phyloP scores from a whole-genome alignment of 2,797 vertebrate species.

The Fistularia commersonii region DNA sequence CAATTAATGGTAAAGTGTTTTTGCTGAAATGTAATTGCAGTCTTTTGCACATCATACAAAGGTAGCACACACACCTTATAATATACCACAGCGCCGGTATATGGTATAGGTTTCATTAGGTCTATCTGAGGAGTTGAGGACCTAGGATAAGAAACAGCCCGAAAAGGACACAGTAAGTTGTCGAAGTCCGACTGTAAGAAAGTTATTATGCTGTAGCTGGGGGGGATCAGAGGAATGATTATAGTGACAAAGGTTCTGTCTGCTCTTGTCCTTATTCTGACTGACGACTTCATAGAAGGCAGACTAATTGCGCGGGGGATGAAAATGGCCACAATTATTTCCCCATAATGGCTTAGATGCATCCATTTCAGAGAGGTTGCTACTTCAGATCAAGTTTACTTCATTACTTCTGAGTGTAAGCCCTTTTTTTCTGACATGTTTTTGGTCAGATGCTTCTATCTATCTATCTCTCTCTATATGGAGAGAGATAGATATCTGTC shows the following conservation, averaged over 20 bases:
- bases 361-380: constrained; percentile 52
- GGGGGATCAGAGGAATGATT: constrained; percentile 36
- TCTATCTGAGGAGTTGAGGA: constrained; percentile 21
- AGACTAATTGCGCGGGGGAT: constrained; percentile 62
- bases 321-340: constrained; percentile 69
- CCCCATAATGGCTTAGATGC: constrained; percentile 58
- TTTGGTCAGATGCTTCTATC: neutral
- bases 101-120: constrained; percentile 1
- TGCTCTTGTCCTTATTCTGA: constrained; percentile 54
- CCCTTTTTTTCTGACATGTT: constrained; percentile 21
- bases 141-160: constrained; percentile 37
- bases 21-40: neutral
- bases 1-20: neutral
- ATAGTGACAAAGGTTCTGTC: constrained; percentile 58
- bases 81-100: constrained; percentile 14
- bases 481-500: no score
- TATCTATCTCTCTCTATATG: no score
- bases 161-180: constrained; percentile 40
- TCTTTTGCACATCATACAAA: neutral
- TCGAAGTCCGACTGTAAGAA: constrained; percentile 54
- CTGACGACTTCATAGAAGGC: constrained; percentile 59
- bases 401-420: constrained; percentile 28
- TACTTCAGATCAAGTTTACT: constrained; percentile 53
- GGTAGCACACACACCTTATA: neutral
- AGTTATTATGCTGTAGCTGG: constrained; percentile 23